Percentiles rank a stretch among this genome's conserved stretches.
phyloP scores from a whole-genome alignment of 64 coral and sea anemone species.

The Hydrozoanthus tunicans region DNA sequence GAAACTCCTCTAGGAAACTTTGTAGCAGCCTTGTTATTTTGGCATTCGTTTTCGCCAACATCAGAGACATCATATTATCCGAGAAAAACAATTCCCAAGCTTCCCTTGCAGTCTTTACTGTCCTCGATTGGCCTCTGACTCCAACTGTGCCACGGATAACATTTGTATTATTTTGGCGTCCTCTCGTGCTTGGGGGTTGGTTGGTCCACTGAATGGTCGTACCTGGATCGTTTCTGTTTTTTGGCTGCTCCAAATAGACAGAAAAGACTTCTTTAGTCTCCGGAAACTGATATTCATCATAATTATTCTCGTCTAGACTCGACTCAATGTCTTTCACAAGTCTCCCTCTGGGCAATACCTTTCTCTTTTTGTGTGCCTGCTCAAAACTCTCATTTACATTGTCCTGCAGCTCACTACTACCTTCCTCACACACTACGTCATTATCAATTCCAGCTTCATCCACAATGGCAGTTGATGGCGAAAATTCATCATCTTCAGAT shows the following conservation, averaged over 20 bases:
- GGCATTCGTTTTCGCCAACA: conserved; percentile 27
- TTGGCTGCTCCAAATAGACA: not conserved
- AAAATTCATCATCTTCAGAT: not conserved
- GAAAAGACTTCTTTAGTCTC: not conserved
- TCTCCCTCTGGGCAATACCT: not conserved
- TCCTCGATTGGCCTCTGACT: not conserved
- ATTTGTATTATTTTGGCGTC: conserved; percentile 10
- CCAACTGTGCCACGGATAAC: conserved; percentile 4
- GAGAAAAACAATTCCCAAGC: not conserved
- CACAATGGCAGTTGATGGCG: not conserved
- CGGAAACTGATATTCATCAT: not conserved
- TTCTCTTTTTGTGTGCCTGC: conserved; percentile 1
- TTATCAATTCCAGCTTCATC: not conserved
- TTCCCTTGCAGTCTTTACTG: not conserved
- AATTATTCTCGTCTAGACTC: not conserved
- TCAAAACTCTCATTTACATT: conserved; percentile 2
- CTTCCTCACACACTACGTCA: not conserved
- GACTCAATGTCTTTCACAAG: not conserved
- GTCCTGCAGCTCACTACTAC: not conserved
- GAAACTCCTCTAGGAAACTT: not conserved
- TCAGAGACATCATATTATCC: conserved; percentile 22
- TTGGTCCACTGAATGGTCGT: not conserved
- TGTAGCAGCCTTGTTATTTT: conserved; percentile 4
- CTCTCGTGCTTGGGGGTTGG: not conserved
- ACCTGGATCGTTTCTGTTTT: conserved; percentile 9